phyloP scores from a whole-genome alignment of 1,140 invertebrate genomes.

The Neelides sp. region DNA sequence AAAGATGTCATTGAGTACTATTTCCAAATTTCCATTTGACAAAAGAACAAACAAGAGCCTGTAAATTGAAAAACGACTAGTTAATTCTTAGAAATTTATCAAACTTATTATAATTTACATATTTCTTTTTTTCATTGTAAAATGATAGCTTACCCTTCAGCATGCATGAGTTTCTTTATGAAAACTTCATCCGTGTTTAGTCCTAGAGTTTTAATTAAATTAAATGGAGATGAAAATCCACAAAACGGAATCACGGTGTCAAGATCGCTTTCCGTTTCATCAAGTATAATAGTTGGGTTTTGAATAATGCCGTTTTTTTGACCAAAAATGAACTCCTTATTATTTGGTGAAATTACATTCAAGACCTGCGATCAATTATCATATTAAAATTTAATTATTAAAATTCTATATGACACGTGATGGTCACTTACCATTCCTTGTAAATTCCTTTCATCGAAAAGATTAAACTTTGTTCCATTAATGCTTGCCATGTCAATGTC shows the following conservation, averaged over 20 bases:
- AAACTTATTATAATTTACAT: background rate
- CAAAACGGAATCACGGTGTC: too few species aligned
- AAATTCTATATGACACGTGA: background rate
- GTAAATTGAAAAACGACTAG: background rate
- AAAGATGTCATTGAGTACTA: slow-evolving; percentile 13
- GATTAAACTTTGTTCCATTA: too few species aligned
- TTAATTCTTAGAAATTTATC: background rate
- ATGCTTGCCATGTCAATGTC: slow-evolving; percentile 18
- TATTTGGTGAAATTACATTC: background rate
- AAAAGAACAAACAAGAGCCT: slow-evolving; percentile 26
- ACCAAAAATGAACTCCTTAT: background rate
- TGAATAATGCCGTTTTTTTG: background rate
- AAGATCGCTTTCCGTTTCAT: too few species aligned
- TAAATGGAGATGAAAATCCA: too few species aligned
- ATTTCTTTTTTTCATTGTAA: background rate
- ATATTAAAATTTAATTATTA: background rate
- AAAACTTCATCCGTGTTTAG: background rate
- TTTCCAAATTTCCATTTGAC: slow-evolving; percentile 18
- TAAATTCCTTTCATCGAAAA: background rate
- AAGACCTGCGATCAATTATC: background rate
- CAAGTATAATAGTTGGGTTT: background rate
- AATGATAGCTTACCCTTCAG: slow-evolving; percentile 14
- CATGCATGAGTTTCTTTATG: slow-evolving; percentile 10
- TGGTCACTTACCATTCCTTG: background rate
- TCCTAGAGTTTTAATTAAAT: background rate